phyloP scores from a whole-genome alignment of 2,797 vertebrate genomes.

The Graptemys geographica region DNA sequence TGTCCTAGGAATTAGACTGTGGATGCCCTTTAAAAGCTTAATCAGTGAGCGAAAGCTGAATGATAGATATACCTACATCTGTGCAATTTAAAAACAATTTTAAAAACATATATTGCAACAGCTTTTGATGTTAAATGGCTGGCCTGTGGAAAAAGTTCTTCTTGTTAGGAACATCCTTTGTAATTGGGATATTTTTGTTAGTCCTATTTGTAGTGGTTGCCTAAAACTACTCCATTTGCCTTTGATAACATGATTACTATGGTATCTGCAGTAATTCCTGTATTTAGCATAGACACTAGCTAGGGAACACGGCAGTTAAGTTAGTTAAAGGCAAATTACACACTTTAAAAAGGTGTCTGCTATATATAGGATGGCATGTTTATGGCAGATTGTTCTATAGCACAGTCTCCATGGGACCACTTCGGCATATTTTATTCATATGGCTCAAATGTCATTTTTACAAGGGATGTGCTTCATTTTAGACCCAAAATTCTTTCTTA shows the following conservation, averaged over 20 bases:
- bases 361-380: neutral
- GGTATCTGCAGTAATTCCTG: neutral
- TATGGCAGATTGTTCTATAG: neutral
- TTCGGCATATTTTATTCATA: neutral
- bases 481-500: neutral
- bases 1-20: neutral
- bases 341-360: slow-evolving; percentile 25
- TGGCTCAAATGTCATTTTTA: neutral
- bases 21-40: neutral
- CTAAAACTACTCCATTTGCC: neutral
- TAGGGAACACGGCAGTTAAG: neutral
- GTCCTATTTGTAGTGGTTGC: slow-evolving; percentile 1
- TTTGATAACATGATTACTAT: neutral
- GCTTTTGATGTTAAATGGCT: neutral
- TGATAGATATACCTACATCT: neutral
- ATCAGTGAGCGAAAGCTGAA: neutral
- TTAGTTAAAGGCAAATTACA: slow-evolving; percentile 21
- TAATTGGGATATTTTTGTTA: neutral
- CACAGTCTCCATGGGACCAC: neutral
- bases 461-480: neutral
- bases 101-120: neutral
- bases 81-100: neutral
- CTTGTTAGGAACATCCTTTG: neutral
- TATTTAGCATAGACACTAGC: neutral
- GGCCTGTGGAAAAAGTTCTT: neutral